Conservation (phyloP, 2,888 invertebrate genomes). For the Hedychridium roseum region DNA sequence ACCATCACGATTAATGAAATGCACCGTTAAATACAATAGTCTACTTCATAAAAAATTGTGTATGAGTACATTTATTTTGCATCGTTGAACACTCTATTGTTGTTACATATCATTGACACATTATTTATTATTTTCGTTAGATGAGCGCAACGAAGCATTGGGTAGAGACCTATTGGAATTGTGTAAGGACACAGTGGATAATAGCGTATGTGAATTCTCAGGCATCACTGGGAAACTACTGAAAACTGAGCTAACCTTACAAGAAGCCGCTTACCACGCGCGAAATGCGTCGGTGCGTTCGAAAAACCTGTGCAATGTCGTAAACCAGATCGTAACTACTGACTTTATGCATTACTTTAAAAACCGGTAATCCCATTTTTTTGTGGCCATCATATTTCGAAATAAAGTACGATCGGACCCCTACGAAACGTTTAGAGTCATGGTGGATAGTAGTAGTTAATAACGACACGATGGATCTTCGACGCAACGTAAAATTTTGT, state of each 20-base stretch:
- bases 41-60: constrained; percentile 59
- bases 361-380: no score
- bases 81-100: constrained; percentile 11
- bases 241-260: constrained; percentile 56
- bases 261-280: constrained; percentile 58
- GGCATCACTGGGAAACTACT: constrained; percentile 55
- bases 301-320: constrained; percentile 44
- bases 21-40: constrained; percentile 58
- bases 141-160: constrained; percentile 58
- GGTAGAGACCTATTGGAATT: constrained; percentile 52
- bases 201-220: constrained; percentile 51
- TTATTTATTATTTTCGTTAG: constrained; percentile 39
- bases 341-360: constrained; percentile 56
- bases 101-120: constrained; percentile 9
- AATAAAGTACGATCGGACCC: no score
- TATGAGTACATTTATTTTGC: constrained; percentile 20
- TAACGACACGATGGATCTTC: no score
- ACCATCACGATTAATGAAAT: constrained; percentile 46
- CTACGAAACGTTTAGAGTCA: no score
- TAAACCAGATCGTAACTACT: constrained; percentile 50
- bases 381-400: no score
- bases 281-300: constrained; percentile 49
- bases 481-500: no score
- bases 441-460: no score
- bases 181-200: constrained; percentile 45